Evolutionary conservation across 2,113 vertebrate genomes (phyloP), one percentile per base, ranked within the genome.

Genomic region (Coptodon rendalli): DNA sequence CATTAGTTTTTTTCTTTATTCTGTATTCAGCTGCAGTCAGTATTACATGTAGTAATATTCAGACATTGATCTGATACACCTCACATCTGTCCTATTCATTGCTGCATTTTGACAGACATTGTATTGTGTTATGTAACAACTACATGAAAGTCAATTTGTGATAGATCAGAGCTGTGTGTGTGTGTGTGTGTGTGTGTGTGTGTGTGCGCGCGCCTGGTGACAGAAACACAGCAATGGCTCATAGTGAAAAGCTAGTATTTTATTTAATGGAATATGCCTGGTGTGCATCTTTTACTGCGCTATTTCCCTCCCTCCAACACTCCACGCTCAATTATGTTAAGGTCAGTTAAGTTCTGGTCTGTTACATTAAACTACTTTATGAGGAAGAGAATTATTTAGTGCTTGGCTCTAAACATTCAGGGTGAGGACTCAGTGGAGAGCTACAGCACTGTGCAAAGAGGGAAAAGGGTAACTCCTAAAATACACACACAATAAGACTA

Each of bases 111-210:
- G 36, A 40, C 31, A 66, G 61, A 38, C 61, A 38, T 66, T 66
- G 61, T 66, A 36, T n/a, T 66, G 17, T 36, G 31, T 40, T 68
- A 22, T 22, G 63, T 38, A 22, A 68, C 63, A 8, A 40, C 34
- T 68, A 68, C n/a, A 38, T 68, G 63, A 68, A 71, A 24, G 12
- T 24, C 8, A 14, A 71, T 43, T 14, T 24, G 36, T 24, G 63
- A 71, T 68, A 9, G 7, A 66, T n/a, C 59, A 63, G 31, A 63
- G 29, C 9, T 34, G 31, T 36, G 61, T 17, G 53, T 56, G 22
- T 1, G 1, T 34, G 5, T 36, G 31, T 2, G 16, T 2, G 16
- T 1, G 17, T 27, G 50, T 12, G 1, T 22, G 5, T 22, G n/a
- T 7, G 5, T 45, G 43, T 45, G 43, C 14, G 43, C 14, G 11